Conservation (phyloP, 1,140 invertebrate genomes). For the Drosophila gunungcola region DNA sequence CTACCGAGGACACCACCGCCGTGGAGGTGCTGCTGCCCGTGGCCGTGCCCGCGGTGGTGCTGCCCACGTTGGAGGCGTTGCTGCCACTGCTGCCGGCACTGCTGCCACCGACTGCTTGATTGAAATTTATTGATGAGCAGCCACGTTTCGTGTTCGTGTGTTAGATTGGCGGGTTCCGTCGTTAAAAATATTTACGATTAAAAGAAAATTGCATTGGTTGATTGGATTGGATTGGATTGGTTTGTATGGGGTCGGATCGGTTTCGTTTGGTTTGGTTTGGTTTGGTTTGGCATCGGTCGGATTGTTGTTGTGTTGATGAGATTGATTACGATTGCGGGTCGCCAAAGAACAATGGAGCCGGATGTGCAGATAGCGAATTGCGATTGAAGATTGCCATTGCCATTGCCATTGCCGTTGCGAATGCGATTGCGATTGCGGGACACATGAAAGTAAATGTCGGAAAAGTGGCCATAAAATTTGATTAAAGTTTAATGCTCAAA, state of each 20-base stretch:
- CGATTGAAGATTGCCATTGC: conserved; percentile 39
- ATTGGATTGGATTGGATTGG: conserved; percentile 80
- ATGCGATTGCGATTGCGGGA: conserved; percentile 40
- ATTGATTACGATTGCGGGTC: conserved; percentile 76
- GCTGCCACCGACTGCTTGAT: conserved; percentile 78
- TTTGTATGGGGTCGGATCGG: conserved; percentile 60
- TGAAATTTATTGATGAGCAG: conserved; percentile 78
- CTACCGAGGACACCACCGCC: conserved; percentile 55
- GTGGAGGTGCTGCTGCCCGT: conserved; percentile 69
- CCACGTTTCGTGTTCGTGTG: conserved; percentile 58
- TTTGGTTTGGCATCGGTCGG: conserved; percentile 36
- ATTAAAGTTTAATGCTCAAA: conserved; percentile 74
- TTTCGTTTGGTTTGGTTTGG: conserved; percentile 18
- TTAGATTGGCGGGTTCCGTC: conserved; percentile 68
- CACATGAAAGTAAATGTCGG: conserved; percentile 71
- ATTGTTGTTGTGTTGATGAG: conserved; percentile 75
- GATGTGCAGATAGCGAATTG: conserved; percentile 36
- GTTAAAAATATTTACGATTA: conserved; percentile 84
- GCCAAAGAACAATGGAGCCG: conserved; percentile 29
- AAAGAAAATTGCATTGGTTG: conserved; percentile 82
- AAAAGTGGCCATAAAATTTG: conserved; percentile 76
- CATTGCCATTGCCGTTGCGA: conserved; percentile 3
- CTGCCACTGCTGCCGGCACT: conserved; percentile 75
- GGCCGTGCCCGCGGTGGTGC: conserved; percentile 65
- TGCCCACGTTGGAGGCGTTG: conserved; percentile 74